Base-by-base conservation (phyloP, 1,140 invertebrate species). In the Caenorhabditis tropicalis region DNA sequence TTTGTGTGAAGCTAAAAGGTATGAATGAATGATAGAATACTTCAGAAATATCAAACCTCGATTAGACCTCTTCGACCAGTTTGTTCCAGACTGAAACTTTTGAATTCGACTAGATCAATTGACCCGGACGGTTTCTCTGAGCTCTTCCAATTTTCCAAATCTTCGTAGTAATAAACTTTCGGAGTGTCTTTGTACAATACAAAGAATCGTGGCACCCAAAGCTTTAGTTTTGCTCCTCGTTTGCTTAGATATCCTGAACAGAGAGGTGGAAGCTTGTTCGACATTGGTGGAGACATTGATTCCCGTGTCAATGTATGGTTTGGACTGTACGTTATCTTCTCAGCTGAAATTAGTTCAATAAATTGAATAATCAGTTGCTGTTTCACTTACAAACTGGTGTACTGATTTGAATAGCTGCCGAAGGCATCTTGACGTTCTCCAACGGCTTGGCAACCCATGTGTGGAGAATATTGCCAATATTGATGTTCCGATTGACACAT, bases 131-230 rank as follows among this genome's bases (percentile, higher is more conserved):
- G 65, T 31, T 74, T 74, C 21, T 74, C 65, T 7, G 36, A 5
- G 16, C 3, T 74, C 10, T 74, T 74, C 65, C 65, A 74, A 43
- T 74, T 74, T 1, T 74, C 65, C 1, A 74, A 46, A n/a, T 74
- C 65, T 15, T 74, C 65, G 36, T 74, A 74, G 65, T 74, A 74
- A 10, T 43, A 74, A 21, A 74, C 65, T 74, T 74, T 74, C 5
- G 65, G 65, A 7, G 65, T 43, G 12, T 74, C 65, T 3, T 12
- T 33, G n/a, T 74, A 74, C 65, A 74, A 24, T 2, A 74, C 65
- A 27, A 74, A 74, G 24, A 74, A 74, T 74, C 65, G 16, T 21
- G 65, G 65, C 2, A 74, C 65, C 65, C 65, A 74, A 46, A 74
- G 36, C 24, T 74, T 74, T 6, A 74, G 65, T 15, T 74, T 74